These are phyloP conservation scores for Ptiloglossa arizonensis DNA, from an alignment of 1,140 invertebrate species.

Conservation along the genomic window DNA sequence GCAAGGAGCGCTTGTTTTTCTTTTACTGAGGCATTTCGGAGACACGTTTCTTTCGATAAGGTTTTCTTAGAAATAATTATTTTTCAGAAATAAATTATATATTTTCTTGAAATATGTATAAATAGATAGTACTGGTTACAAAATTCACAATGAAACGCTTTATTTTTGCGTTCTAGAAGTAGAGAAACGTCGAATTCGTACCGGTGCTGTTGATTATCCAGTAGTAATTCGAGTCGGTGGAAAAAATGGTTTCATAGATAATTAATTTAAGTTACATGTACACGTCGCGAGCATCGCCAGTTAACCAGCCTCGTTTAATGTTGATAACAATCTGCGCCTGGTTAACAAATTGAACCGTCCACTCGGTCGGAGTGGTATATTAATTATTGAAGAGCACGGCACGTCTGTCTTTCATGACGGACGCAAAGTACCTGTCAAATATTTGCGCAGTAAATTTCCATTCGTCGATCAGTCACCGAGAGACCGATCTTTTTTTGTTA, in stretches of 20 bases:
- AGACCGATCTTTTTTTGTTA: background rate
- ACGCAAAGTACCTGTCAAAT: constrained; percentile 2
- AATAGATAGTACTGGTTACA: no score
- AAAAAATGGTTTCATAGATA: background rate
- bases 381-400: constrained; percentile 22
- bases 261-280: constrained; percentile 5
- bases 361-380: background rate
- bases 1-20: no score
- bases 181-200: no score
- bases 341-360: constrained; percentile 5
- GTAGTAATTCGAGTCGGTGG: no score
- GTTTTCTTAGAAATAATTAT: no score
- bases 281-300: background rate
- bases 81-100: no score
- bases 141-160: no score
- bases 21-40: no score
- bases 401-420: background rate
- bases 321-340: constrained; percentile 14
- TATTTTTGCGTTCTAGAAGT: no score
- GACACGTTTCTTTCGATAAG: no score
- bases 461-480: background rate
- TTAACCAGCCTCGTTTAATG: constrained; percentile 26
- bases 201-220: no score
- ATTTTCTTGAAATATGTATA: no score
- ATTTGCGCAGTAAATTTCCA: background rate